Base-by-base conservation (phyloP, 2,797 vertebrate genomes). In the Semotilus atromaculatus region DNA sequence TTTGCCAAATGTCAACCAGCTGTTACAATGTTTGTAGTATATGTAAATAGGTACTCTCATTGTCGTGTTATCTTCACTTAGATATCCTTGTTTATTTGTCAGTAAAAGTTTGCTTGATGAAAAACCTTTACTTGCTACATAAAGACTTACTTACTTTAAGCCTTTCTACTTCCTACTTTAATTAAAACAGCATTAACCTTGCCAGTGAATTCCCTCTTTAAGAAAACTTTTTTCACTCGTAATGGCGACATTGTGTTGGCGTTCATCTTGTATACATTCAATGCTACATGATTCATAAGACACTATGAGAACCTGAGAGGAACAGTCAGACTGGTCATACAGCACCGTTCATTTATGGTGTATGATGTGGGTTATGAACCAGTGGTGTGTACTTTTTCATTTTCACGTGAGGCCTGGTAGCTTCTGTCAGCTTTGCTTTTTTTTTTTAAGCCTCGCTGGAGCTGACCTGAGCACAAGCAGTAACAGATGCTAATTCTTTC, bases 401-500 rank as follows among this genome's bases (percentile, higher is more conserved):
- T 91, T 90, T 90, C 88, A 93, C 92, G 91, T 91, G 86, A 29
- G 68, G 90, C 89, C 90, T 67, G 71, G 84, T 90, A 89, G 67
- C 79, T 86, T 89, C 89, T 91, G 88, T 92, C 91, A 92, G 92
- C 91, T 89, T 83, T 82, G 89, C 89, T 88, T 86, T 87, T 87
- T 68, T 31, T 68, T 80, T 90, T 81, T n/a, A 74, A 55, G 53
- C 79, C 91, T 86, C 90, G 72, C 85, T 40, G 90, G 87, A 90
- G 90, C 89, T 91, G 93, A 94, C 93, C 93, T 87, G 90, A 90
- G 91, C 76, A 29, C 87, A 84, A 90, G 91, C 86, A 88, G 90
- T 94, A 93, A 95, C 94, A 93, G 94, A 95, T 95, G 94, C 94
- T 94, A 93, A 95, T 95, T 95, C 93, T 93, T 94, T 92, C 89